These are phyloP conservation scores for Tachina grossa DNA, from an alignment of 2,888 invertebrate genomes.

Conservation along the genomic window DNA sequence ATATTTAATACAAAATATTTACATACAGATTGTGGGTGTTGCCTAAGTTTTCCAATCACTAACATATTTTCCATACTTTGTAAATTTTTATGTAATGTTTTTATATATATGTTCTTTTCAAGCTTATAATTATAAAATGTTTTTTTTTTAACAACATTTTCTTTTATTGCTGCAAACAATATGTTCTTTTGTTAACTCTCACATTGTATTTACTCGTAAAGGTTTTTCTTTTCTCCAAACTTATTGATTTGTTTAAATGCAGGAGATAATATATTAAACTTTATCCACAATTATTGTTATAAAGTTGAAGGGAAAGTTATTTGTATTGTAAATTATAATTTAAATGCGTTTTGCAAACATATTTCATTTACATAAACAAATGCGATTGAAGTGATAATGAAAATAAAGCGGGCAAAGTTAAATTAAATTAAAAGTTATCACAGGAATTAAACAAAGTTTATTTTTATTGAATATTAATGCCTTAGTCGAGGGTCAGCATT, in stretches of 20 bases:
- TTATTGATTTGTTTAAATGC: constrained; percentile 12
- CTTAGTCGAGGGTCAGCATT: too few species aligned
- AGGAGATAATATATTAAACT: background rate
- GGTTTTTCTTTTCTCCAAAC: too few species aligned
- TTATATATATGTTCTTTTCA: background rate
- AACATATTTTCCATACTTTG: constrained; percentile 11
- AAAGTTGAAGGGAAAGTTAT: background rate
- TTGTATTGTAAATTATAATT: background rate
- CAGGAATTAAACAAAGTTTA: too few species aligned
- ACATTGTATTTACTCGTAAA: background rate
- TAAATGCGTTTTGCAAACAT: background rate
- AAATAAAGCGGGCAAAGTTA: too few species aligned
- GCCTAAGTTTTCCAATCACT: background rate
- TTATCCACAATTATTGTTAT: background rate
- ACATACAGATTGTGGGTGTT: background rate
- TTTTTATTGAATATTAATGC: too few species aligned
- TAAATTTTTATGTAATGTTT: constrained; percentile 7
- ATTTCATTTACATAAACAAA: background rate
- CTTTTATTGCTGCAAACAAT: constrained; percentile 13
- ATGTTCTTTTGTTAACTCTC: background rate
- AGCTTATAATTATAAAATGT: constrained; percentile 10
- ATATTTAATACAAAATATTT: background rate
- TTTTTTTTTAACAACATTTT: constrained; percentile 20
- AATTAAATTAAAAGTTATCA: too few species aligned
- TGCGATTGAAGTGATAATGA: too few species aligned